Base-by-base conservation (phyloP, 2,888 invertebrate species). In the Oxytorus armatus region DNA sequence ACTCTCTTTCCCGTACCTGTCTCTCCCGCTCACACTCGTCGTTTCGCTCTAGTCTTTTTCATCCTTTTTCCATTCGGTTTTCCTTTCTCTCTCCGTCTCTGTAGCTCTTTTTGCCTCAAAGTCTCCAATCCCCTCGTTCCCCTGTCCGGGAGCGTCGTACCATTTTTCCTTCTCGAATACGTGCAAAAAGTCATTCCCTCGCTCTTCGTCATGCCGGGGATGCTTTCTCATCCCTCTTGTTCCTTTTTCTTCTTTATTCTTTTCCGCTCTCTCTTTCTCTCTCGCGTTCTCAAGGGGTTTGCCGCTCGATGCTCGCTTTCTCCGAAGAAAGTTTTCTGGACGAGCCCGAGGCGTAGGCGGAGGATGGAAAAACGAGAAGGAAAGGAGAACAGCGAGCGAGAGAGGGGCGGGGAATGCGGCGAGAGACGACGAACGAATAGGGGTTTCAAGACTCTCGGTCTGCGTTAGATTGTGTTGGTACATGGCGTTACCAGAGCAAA, bases 41-140 rank as follows among this genome's bases (percentile, higher is more conserved):
- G 53, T 65, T 66, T 77, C 77, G n/a, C 23, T 69, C 73, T 70
- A 51, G 57, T 33, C 55, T 69, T 65, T 75, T 66, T 33, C 39
- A 14, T 47, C 18, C 72, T 57, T 61, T 59, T 10, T 69, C 78
- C 51, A 25, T 74, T 76, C 25, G 51, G 63, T 63, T 51, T 70
- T 80, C 72, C 66, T 80, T n/a, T 83, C 85, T 36, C 33, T 59
- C 70, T 77, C 82, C 81, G 79, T 84, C 82, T 69, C 81, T 39
- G 59, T 84, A 82, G 75, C 83, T 83, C 82, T 39, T 74, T 66
- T 51, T 53, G 14, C 57, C 51, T 39, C 65, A 42, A 18, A 39
- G 49, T 39, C 16, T 11, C 29, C 25, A 39, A 47, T 18, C 57
- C 66, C 23, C 66, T 42, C 49, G 25, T 16, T 73, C 57, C 29